phyloP scores from a whole-genome alignment of 2,888 invertebrate species.

The Caenorhabditis panamensis region DNA sequence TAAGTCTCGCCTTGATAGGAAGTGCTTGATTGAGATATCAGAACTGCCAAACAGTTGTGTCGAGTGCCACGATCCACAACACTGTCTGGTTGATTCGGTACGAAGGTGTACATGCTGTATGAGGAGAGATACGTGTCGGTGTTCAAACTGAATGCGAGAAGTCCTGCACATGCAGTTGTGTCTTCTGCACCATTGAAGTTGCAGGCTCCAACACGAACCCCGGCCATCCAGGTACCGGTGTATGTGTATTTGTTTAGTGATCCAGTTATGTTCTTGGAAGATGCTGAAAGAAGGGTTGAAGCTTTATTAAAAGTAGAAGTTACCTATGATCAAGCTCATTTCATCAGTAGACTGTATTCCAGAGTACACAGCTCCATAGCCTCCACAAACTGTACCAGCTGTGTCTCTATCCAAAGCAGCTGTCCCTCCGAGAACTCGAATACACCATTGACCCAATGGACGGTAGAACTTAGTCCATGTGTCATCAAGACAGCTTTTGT shows the following conservation, averaged over 20 bases:
- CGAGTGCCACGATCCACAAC: conserved; percentile 1
- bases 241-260: background rate
- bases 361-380: background rate
- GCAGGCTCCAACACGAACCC: background rate
- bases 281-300: background rate
- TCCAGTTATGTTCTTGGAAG: background rate
- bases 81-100: background rate
- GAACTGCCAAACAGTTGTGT: conserved; percentile 9
- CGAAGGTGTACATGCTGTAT: background rate
- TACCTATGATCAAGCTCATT: background rate
- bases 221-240: conserved; percentile 13
- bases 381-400: background rate
- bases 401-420: background rate
- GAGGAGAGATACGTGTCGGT: conserved; percentile 3
- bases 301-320: too few species aligned
- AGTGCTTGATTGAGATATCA: background rate
- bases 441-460: conserved; percentile 9
- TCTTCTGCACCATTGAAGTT: background rate
- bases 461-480: conserved; percentile 20
- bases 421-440: background rate
- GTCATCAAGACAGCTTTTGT: background rate
- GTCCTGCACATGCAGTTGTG: background rate
- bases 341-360: conserved; percentile 8
- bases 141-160: background rate
- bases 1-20: background rate